Base-by-base conservation (phyloP, 1,140 invertebrate species). In the Aricia agestis region DNA sequence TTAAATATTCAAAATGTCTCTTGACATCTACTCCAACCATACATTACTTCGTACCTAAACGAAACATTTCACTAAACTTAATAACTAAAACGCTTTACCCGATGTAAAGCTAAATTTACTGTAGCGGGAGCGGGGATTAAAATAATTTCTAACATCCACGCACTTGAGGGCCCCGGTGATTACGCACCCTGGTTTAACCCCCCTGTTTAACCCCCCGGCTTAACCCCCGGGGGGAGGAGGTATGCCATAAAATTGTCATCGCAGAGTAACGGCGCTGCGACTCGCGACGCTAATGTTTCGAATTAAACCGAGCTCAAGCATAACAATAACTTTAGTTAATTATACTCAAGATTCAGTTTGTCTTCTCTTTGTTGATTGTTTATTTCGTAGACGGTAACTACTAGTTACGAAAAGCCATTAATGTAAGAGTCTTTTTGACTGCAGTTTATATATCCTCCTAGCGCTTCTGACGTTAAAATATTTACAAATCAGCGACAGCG, bases 71-170 rank as follows among this genome's bases (percentile, higher is more conserved):
- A 11, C 11, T 13, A 52, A 52, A 52, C 45, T 52, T 52, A 52
- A 52, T 52, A 11, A 52, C 36, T 13, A 52, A 52, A 52, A 52
- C 45, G 13, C 9, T 52, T 52, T 52, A 52, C 45, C 45, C 41
- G 11, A 42, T 11, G 45, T 15, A 15, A 52, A 52, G 45, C 45
- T 52, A 11, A 52, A 52, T 52, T 13, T 9, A 52, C 45, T 13
- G 11, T 11, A 52, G 45, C 9, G 45, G 45, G 45, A 52, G 13
- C 13, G 45, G 45, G 45, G 45, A 52, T 52, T 52, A 52, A 42
- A 52, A 52, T 52, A 52, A 52, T 52, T 52, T 52, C 45, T 52
- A 52, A 52, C 45, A 52, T 52, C 45, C 45, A 52, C 45, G 45
- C 45, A 52, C 45, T 52, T 52, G 45, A 11, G 45, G 11, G 11